phyloP scores from a whole-genome alignment of 2,797 vertebrate species.

The Semotilus atromaculatus region DNA sequence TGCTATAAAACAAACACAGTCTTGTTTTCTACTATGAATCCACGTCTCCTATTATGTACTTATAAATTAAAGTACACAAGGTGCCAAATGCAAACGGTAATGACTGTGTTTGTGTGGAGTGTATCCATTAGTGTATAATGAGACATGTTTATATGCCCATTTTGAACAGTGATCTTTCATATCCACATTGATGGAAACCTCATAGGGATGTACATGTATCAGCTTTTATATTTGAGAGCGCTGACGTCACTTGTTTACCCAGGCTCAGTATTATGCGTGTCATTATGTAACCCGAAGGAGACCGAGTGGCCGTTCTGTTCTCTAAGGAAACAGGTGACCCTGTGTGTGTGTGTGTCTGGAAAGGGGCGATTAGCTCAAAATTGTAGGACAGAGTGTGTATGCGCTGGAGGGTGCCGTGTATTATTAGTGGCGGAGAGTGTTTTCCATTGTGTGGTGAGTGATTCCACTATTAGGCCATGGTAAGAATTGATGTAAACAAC shows the following conservation, averaged over 20 bases:
- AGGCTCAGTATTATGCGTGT: constrained; percentile 40
- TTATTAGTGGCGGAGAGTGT: constrained; percentile 15
- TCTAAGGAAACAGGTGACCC: constrained; percentile 57
- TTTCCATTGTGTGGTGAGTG: constrained; percentile 55
- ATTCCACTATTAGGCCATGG: constrained; percentile 45
- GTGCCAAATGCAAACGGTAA: background rate
- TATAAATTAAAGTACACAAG: background rate
- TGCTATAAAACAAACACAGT: background rate
- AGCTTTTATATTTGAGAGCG: constrained; percentile 14
- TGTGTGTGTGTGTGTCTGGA: constrained; percentile 35
- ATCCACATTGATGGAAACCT: constrained; percentile 39
- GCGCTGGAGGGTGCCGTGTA: constrained; percentile 10
- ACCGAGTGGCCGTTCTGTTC: constrained; percentile 46
- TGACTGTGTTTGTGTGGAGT: constrained; percentile 8
- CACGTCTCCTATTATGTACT: background rate
- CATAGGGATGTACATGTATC: constrained; percentile 28
- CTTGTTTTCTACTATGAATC: background rate
- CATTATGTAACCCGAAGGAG: constrained; percentile 54
- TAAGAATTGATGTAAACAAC: constrained; percentile 60
- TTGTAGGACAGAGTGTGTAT: constrained; percentile 5
- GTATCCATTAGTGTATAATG: constrained; percentile 7
- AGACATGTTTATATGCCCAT: constrained; percentile 18
- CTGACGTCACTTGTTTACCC: constrained; percentile 62
- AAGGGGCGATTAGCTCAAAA: constrained; percentile 30
- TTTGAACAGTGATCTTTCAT: constrained; percentile 36